Evolutionary conservation across 2,888 invertebrate genomes (phyloP), one percentile per base, ranked within the genome.

Genomic region (Archips xylosteana): DNA sequence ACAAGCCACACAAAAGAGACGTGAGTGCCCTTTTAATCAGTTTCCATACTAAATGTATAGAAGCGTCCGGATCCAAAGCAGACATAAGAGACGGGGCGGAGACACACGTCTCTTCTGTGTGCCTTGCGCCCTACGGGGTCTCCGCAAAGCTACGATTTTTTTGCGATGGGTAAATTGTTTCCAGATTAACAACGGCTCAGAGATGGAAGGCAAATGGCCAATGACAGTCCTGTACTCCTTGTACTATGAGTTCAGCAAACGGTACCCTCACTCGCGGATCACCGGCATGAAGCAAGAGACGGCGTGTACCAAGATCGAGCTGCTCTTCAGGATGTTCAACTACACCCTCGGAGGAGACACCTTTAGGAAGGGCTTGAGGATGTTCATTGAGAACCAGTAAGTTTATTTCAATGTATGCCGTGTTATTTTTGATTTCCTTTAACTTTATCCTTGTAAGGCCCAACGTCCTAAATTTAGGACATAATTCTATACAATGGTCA

Each of bases 261-360:
- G 97, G 1, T 96, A 96, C 85, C 97, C 97, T 0, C 97, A 97
- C 89, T 97, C 97, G 0, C 95, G 97, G 74, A 97, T 96, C 76
- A 97, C 96, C 0, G 97, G 96, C 51, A 96, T 96, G 90, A 96
- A 96, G 82, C 96, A 96, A 79, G 97, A 97, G 85, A 97, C 97
- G 0, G 95, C 96, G 0, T 96, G 96, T 47, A 96, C 96, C 3
- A 97, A 97, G 91, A 97, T 96, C 1, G 97, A 97, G 83, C 88
- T 97, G 49, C 94, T 98, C 10, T 97, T 99, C 87, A 95, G 98
- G 42, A 99, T 99, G 98, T 96, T 99, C 83, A 97, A 98, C 85
- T 97, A 97, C 80, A 97, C 98, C 0, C 92, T 98, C 8, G 98
- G 98, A 3, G 96, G 96, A 71, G 94, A 95, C 0, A 96, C 97